Evolutionary conservation across 35 echinoderm and acorn worm genomes (phyloP).

Genomic region (Lytechinus pictus): DNA sequence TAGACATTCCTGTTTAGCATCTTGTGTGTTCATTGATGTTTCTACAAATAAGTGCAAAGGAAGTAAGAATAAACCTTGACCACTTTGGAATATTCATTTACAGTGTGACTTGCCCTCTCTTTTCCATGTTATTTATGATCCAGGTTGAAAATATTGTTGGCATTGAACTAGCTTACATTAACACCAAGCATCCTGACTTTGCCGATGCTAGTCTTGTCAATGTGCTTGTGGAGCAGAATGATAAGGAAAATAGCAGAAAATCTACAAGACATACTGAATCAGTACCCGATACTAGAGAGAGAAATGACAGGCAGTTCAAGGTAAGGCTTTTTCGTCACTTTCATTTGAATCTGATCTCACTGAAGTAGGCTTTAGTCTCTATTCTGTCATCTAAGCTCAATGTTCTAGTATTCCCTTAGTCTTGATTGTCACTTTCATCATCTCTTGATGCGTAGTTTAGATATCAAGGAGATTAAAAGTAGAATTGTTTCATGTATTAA

Average conservation of each 20-base stretch:
- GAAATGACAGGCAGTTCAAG: neutral
- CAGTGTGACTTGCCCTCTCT: neutral
- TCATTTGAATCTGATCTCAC: neutral
- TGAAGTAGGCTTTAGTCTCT: neutral
- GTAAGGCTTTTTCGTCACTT: neutral
- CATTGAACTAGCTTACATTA: slow-evolving; percentile 97
- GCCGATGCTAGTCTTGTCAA: slow-evolving; percentile 90
- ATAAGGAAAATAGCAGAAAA: slow-evolving; percentile 62
- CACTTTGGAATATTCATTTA: no score
- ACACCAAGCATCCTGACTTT: slow-evolving; percentile 99
- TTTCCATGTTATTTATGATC: neutral
- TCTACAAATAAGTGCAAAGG: no score
- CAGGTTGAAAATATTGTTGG: slow-evolving; percentile 99
- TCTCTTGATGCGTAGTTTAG: neutral
- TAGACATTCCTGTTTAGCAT: no score
- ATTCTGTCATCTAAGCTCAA: neutral
- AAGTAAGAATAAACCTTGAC: no score
- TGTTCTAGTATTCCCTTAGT: neutral
- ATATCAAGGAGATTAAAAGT: neutral
- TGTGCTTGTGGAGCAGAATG: slow-evolving; percentile 63
- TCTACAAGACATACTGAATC: slow-evolving; percentile 29
- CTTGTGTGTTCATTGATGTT: no score
- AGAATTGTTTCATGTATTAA: neutral
- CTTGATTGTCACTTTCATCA: neutral
- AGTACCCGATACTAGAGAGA: slow-evolving; percentile 40